Conservation (phyloP, 2,888 invertebrate genomes). For the Hydropsyche betteni region DNA sequence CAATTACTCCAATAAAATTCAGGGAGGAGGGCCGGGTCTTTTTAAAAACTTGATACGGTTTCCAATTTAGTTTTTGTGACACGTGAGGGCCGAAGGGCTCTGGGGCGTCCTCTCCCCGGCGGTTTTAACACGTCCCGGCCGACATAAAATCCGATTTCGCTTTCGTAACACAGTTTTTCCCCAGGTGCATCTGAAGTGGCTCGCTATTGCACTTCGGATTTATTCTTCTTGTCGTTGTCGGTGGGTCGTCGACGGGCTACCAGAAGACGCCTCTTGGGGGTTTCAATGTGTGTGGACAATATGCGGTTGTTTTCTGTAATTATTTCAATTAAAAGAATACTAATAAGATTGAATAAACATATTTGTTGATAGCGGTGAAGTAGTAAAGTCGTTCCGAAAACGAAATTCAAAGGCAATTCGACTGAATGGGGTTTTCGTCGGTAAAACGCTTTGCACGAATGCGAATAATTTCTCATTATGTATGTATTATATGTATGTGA, state of each 20-base stretch:
- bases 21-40: not conserved
- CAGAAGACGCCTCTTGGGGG: constrained; percentile 4
- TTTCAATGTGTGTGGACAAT: not conserved
- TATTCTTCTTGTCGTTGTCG: not conserved
- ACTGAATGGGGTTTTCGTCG: no score
- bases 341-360: no score
- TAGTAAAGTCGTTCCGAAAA: no score
- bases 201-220: constrained; percentile 21
- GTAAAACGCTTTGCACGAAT: no score
- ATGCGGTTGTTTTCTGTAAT: no score
- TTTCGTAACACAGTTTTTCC: constrained; percentile 44
- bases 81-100: not conserved
- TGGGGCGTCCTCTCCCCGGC: constrained; percentile 17
- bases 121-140: constrained; percentile 36
- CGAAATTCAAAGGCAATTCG: no score
- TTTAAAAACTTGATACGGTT: not conserved
- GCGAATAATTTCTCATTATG: no score
- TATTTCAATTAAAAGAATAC: no score
- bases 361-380: no score
- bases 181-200: constrained; percentile 38
- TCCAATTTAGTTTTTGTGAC: constrained; percentile 8
- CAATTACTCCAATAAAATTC: no score
- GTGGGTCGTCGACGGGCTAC: not conserved
- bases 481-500: no score
- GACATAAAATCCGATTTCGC: constrained; percentile 45